Percentiles rank a stretch among this genome's conserved stretches.
Evolutionary conservation across 2,113 vertebrate genomes (phyloP).

Genomic region (Clarias macrocephalus): DNA sequence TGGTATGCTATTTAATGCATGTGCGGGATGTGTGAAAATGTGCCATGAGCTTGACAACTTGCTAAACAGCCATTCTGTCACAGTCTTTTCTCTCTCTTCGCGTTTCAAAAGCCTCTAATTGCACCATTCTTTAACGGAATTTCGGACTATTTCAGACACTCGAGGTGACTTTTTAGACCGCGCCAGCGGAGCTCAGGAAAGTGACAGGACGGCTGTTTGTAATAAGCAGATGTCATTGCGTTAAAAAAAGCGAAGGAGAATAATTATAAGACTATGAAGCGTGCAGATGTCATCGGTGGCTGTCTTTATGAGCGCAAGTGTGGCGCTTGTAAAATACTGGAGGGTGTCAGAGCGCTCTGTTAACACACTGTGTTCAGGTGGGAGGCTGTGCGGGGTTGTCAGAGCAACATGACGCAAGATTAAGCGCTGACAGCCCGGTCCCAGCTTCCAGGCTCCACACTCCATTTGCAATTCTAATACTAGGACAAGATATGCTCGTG

Average conservation of each 20-base stretch:
- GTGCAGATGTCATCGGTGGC: slow-evolving; percentile 45
- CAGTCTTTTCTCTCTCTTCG: slow-evolving; percentile 10
- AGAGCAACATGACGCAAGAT: slow-evolving; percentile 52
- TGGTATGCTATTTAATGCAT: slow-evolving; percentile 24
- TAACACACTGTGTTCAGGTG: slow-evolving; percentile 47
- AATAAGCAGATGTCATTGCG: slow-evolving; percentile 53
- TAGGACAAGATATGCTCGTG: slow-evolving; percentile 48
- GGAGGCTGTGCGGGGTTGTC: slow-evolving; percentile 43
- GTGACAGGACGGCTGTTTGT: slow-evolving; percentile 49
- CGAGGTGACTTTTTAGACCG: slow-evolving; percentile 13
- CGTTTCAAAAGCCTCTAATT: slow-evolving; percentile 29
- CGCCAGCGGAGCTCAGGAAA: slow-evolving; percentile 1
- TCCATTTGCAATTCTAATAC: slow-evolving; percentile 61
- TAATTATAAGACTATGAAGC: slow-evolving; percentile 53
- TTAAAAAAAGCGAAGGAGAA: slow-evolving; percentile 46
- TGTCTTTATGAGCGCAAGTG: slow-evolving; percentile 42
- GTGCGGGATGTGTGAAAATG: slow-evolving; percentile 29
- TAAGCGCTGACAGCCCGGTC: slow-evolving; percentile 49
- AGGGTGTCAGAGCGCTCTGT: slow-evolving; percentile 49
- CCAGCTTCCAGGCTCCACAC: slow-evolving; percentile 31
- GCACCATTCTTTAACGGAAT: slow-evolving; percentile 18
- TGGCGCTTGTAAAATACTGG: slow-evolving; percentile 39
- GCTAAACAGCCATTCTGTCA: slow-evolving; percentile 49
- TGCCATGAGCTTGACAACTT: slow-evolving; percentile 35
- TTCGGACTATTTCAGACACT: slow-evolving; percentile 13